Base-by-base conservation (phyloP, 1,140 invertebrate genomes). In the Anastatus disparis region DNA sequence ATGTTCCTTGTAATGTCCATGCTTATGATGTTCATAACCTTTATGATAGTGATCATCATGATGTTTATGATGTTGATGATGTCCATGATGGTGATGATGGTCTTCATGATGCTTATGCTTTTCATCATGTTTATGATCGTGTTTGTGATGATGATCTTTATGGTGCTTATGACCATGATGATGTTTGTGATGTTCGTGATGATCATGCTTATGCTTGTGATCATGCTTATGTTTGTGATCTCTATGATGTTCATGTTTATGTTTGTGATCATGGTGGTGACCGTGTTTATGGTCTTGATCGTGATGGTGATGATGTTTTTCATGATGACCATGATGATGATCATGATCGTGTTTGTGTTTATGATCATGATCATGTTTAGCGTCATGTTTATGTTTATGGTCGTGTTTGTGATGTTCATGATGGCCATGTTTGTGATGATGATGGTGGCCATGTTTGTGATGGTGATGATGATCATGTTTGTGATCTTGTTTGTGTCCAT, bases 221-320 rank as follows among this genome's bases (percentile, higher is more conserved):
- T 63, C 59, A 27, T 70, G 68, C 15, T 63, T 24, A 38, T 70
- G 68, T 24, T 70, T 70, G 15, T 70, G 68, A 0, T 42, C 59
- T 24, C 3, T 20, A 35, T 70, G 58, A 38, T 70, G 68, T 0
- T 70, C 35, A 26, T 63, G 35, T 10, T 63, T 70, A 31, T 70
- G 68, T 17, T 63, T 70, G n/a, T 70, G 68, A 42, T 63, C 58
- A 46, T 63, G 58, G 24, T 70, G 69, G 26, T 70, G 69, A 58
- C 20, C 10, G 26, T 70, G 59, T 3, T 63, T 56, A 22, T 70
- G 69, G 0, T 64, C 69, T 13, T 70, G 40, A 27, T 64, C 38
- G 50, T 70, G 69, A n/a, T 64, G 59, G 15, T 70, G 59, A 15
- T 70, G 38, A 46, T 70, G 69, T 1, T 40, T 52, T 17, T 70